Evolutionary conservation across 1,140 invertebrate genomes (phyloP).

Genomic region (Lasioglossum albipes): DNA sequence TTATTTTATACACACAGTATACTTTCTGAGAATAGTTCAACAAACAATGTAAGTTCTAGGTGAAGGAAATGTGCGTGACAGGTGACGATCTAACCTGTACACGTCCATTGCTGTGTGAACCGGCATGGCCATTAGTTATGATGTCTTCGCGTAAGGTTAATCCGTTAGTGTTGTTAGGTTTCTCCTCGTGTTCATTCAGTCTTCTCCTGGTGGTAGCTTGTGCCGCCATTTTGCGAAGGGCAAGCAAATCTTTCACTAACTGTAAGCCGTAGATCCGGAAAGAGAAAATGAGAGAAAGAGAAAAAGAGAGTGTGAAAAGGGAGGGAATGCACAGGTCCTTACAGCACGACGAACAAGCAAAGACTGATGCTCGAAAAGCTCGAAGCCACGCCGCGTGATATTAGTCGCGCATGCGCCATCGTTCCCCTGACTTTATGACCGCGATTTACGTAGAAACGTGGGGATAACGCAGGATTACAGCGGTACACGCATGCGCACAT

Average conservation of each 20-base stretch:
- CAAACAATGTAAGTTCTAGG: not conserved
- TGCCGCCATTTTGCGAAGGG: constrained; percentile 42
- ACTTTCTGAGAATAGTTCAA: not conserved
- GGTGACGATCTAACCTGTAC: constrained; percentile 47
- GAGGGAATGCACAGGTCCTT: not conserved
- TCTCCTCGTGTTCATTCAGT: constrained; percentile 24
- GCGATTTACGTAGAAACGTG: constrained; percentile 11
- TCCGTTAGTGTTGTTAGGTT: constrained; percentile 21
- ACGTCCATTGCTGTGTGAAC: constrained; percentile 55
- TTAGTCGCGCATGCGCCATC: not conserved
- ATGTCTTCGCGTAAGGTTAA: constrained; percentile 29
- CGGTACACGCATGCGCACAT: not conserved
- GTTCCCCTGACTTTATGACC: constrained; percentile 12
- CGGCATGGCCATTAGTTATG: constrained; percentile 55
- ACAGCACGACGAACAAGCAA: not conserved
- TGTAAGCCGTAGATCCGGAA: constrained; percentile 1
- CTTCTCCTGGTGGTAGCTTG: constrained; percentile 11
- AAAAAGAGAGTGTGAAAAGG: not conserved
- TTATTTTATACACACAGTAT: too few relatives aligned
- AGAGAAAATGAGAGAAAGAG: constrained; percentile 16
- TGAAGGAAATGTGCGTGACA: constrained; percentile 12
- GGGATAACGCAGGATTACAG: constrained; percentile 1
- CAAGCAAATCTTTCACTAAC: constrained; percentile 25
- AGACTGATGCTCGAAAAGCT: constrained; percentile 14
- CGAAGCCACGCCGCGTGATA: constrained; percentile 21